A percentile compares a stretch with the other conserved stretches of the same genome.
These are phyloP conservation scores for Phocides pigmalion DNA, from an alignment of 1,140 invertebrate genomes.

Conservation along the genomic window DNA sequence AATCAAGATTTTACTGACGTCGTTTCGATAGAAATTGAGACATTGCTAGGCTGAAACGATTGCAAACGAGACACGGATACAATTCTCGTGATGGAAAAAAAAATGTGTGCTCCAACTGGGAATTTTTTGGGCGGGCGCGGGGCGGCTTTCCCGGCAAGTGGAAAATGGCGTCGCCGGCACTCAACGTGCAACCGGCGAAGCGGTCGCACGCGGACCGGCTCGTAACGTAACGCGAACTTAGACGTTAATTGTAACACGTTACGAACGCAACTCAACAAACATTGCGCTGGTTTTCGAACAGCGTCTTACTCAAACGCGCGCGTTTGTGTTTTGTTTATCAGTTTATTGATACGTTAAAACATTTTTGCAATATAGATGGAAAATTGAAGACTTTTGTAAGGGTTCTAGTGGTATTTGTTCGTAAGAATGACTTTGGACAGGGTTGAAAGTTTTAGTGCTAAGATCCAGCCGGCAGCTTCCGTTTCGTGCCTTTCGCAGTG, in stretches of 20 bases:
- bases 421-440: conserved; percentile 76
- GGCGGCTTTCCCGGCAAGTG: conserved; percentile 63
- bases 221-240: conserved; percentile 32
- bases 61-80: conserved; percentile 46
- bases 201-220: conserved; percentile 52
- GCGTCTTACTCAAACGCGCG: neutral
- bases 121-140: conserved; percentile 58
- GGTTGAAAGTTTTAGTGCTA: conserved; percentile 71
- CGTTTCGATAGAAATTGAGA: conserved; percentile 21
- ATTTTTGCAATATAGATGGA: neutral
- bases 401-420: conserved; percentile 27
- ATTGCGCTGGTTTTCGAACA: conserved; percentile 9
- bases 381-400: neutral
- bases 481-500: conserved; percentile 81
- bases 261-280: conserved; percentile 3
- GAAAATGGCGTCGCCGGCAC: conserved; percentile 58
- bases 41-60: conserved; percentile 20
- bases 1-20: conserved; percentile 17
- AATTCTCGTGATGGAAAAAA: conserved; percentile 43
- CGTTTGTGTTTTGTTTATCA: neutral
- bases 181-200: conserved; percentile 52
- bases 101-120: conserved; percentile 43
- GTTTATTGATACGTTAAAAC: neutral
- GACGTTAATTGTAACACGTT: conserved; percentile 5
- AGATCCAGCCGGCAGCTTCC: conserved; percentile 80